phyloP scores from a whole-genome alignment of 2,888 invertebrate species.

The Odontocolon sp. region DNA sequence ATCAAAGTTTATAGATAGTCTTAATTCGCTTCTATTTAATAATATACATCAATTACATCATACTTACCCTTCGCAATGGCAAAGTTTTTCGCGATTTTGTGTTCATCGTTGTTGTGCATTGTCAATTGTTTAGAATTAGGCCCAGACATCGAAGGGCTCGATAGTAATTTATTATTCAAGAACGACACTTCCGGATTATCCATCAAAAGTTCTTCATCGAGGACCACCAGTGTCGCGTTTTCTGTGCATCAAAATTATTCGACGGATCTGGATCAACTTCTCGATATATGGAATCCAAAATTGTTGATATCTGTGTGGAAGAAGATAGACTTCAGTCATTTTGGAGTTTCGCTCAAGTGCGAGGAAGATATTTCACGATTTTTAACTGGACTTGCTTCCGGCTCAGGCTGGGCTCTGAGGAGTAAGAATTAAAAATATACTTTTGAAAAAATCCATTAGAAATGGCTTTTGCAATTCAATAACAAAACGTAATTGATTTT shows the following conservation, averaged over 20 bases:
- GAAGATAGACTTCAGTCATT: slow-evolving; percentile 76
- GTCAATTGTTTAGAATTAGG: not conserved
- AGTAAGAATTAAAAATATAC: slow-evolving; percentile 78
- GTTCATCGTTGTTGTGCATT: not conserved
- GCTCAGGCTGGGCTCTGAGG: slow-evolving; percentile 82
- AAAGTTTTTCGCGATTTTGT: slow-evolving; percentile 5
- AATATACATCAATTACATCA: not conserved
- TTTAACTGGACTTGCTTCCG: slow-evolving; percentile 81
- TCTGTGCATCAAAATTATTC: not conserved
- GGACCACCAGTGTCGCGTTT: not conserved
- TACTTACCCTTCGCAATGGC: not conserved
- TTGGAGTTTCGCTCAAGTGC: slow-evolving; percentile 80
- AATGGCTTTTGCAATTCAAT: no score
- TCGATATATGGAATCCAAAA: slow-evolving; percentile 69
- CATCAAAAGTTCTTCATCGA: not conserved
- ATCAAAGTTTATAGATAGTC: not conserved
- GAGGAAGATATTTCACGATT: slow-evolving; percentile 81
- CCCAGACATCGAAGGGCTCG: not conserved
- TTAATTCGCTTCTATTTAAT: not conserved
- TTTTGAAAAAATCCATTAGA: no score
- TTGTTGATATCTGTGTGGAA: slow-evolving; percentile 68
- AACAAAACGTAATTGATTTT: no score
- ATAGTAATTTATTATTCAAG: not conserved
- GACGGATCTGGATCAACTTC: slow-evolving; percentile 55
- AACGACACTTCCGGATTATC: not conserved